Conservation (phyloP, 2,888 invertebrate species). For the Cremastinae sp. region DNA sequence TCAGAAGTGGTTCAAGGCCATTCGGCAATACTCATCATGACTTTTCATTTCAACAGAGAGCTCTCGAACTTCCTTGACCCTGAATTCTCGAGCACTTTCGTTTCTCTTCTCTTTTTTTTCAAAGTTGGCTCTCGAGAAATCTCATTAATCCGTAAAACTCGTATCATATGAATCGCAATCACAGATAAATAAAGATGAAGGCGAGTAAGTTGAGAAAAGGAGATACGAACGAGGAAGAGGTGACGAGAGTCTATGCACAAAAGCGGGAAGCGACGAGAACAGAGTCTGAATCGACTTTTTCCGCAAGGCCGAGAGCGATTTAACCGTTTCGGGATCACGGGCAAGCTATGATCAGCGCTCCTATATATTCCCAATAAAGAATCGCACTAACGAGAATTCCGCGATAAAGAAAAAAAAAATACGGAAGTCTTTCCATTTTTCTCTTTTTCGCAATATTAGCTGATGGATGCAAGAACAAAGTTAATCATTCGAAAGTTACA, state of each 20-base stretch:
- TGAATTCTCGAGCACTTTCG: not conserved
- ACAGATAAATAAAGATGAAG: not conserved
- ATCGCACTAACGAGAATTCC: not conserved
- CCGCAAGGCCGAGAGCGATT: slow-evolving; percentile 33
- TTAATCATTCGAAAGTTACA: slow-evolving; percentile 47
- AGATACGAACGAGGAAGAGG: slow-evolving; percentile 9
- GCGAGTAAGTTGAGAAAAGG: no score
- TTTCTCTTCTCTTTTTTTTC: slow-evolving; percentile 1
- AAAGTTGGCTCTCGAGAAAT: not conserved
- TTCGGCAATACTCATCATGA: no score
- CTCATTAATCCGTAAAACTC: slow-evolving; percentile 35
- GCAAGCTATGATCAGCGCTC: slow-evolving; percentile 8
- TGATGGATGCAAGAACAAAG: slow-evolving; percentile 28
- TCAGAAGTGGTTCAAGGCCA: no score
- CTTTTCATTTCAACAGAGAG: no score
- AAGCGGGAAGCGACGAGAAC: not conserved
- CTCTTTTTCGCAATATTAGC: slow-evolving; percentile 23
- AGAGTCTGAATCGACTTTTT: slow-evolving; percentile 16
- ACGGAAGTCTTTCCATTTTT: slow-evolving; percentile 50
- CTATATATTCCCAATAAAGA: slow-evolving; percentile 23
- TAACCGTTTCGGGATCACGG: slow-evolving; percentile 15
- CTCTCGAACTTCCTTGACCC: not conserved
- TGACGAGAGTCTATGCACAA: slow-evolving; percentile 6
- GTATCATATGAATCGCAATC: slow-evolving; percentile 22
- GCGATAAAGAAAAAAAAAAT: slow-evolving; percentile 22